Conservation (phyloP, 2,797 vertebrate species). For the Sciurus vulgaris region DNA sequence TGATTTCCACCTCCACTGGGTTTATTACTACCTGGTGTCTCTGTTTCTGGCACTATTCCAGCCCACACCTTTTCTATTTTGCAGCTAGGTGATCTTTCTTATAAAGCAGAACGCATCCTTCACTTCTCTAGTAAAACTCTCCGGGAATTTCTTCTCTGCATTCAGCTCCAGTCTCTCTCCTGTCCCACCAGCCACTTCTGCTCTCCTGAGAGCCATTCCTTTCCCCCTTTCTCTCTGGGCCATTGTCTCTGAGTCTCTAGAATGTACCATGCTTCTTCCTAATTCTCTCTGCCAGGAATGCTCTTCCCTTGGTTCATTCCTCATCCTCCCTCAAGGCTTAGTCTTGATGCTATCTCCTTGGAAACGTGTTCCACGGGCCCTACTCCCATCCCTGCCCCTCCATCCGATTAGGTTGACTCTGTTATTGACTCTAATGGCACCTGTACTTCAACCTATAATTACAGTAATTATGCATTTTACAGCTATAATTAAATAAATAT, state of each 20-base stretch:
- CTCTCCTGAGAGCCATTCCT: neutral
- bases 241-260: neutral
- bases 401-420: neutral
- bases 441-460: neutral
- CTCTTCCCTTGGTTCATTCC: neutral
- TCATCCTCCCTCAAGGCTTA: neutral
- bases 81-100: neutral
- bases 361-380: neutral
- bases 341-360: neutral
- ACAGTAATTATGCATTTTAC: neutral
- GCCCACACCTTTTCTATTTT: neutral
- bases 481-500: constrained; percentile 7
- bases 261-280: neutral
- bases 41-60: neutral
- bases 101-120: neutral
- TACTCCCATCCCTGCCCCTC: neutral
- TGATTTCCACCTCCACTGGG: neutral
- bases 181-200: neutral
- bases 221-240: neutral
- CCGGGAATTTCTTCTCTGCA: neutral
- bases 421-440: neutral
- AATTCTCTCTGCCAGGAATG: neutral
- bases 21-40: neutral
- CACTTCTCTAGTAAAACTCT: neutral
- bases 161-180: neutral